Conservation (phyloP, 2,888 invertebrate species). For the Drosophila eohydei region DNA sequence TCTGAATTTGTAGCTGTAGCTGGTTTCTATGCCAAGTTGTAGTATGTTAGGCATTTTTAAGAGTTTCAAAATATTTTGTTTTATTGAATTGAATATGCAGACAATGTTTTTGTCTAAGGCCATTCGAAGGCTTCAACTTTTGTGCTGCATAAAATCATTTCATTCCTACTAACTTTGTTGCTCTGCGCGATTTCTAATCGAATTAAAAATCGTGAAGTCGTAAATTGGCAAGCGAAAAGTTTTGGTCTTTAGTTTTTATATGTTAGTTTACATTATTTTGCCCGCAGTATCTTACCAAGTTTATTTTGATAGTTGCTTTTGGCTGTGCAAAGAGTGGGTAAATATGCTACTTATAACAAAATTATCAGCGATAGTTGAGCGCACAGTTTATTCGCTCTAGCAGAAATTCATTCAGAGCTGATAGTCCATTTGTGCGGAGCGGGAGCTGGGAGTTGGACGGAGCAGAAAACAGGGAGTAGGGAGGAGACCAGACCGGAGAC, state of each 20-base stretch:
- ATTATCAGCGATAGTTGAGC: slow-evolving; percentile 43
- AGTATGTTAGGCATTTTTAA: no score
- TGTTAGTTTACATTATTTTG: slow-evolving; percentile 4
- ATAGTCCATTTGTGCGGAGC: slow-evolving; percentile 55
- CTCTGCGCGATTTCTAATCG: slow-evolving; percentile 17
- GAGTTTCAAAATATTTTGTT: no score
- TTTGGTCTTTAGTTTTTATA: slow-evolving; percentile 12
- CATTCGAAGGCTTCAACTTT: no score
- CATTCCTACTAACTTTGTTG: background rate
- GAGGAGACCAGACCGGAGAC: slow-evolving; percentile 15
- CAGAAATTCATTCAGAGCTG: slow-evolving; percentile 65
- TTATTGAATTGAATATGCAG: no score
- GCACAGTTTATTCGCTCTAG: slow-evolving; percentile 21
- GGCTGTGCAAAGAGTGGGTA: slow-evolving; percentile 39
- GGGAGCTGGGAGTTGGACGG: background rate
- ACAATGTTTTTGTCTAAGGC: no score
- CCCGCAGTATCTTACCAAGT: slow-evolving; percentile 42
- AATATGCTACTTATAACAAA: slow-evolving; percentile 56
- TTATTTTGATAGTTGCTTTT: slow-evolving; percentile 29
- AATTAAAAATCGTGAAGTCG: slow-evolving; percentile 19
- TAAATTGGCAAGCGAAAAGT: slow-evolving; percentile 32
- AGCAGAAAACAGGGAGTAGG: background rate
- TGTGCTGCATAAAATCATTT: background rate
- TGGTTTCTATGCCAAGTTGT: no score
- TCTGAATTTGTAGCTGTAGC: no score